Evolutionary conservation across 2,113 vertebrate genomes (phyloP).

Genomic region (Otus sunia): DNA sequence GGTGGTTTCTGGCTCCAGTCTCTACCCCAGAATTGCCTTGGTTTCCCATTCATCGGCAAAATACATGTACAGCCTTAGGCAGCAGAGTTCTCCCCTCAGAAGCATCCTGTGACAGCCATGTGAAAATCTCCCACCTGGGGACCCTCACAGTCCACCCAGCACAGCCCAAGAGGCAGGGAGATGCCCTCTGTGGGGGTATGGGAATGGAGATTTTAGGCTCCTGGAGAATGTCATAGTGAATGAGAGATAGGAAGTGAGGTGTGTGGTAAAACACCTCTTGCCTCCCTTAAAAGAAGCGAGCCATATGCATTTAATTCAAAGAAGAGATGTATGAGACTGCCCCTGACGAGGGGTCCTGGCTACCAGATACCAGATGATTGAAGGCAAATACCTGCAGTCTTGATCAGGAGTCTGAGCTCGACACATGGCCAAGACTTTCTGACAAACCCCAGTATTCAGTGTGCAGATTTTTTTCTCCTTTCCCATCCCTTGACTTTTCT

Average conservation of each 20-base stretch:
- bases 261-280: not conserved
- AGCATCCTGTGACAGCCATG: rapidly evolving
- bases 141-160: not conserved
- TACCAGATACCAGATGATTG: not conserved
- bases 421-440: not conserved
- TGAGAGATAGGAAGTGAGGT: not conserved
- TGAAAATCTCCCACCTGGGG: rapidly evolving
- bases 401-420: not conserved
- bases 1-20: not conserved
- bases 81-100: rapidly evolving
- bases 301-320: conserved; percentile 4
- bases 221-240: not conserved
- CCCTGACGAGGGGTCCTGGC: not conserved
- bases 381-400: not conserved
- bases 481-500: not conserved
- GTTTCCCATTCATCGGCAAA: not conserved
- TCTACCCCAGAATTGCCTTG: rapidly evolving
- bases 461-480: not conserved
- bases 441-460: not conserved
- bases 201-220: not conserved
- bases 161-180: rapidly evolving
- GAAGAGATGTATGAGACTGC: not conserved
- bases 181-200: not conserved
- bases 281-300: not conserved
- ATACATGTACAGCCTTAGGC: rapidly evolving